Evolutionary conservation across 2,888 invertebrate genomes (phyloP).

Genomic region (Apamea anceps): DNA sequence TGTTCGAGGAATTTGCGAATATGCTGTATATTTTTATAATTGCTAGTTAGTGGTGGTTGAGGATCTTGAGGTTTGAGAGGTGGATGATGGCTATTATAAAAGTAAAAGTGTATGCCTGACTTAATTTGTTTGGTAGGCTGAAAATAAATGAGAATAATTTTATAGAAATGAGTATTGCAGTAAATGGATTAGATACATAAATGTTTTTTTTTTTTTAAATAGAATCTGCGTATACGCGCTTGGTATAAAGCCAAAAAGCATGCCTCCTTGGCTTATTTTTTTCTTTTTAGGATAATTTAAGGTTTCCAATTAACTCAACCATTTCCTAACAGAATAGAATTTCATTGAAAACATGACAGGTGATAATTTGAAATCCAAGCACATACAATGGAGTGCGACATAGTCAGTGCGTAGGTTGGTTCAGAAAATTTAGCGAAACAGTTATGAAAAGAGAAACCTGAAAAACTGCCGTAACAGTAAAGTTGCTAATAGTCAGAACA

Average conservation of each 20-base stretch:
- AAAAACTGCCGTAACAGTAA: conserved; percentile 54
- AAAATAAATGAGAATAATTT: neutral
- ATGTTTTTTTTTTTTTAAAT: too few relatives aligned
- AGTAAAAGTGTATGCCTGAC: too few relatives aligned
- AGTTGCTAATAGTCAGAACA: conserved; percentile 63
- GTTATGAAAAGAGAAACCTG: conserved; percentile 61
- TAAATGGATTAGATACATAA: neutral
- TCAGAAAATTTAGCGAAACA: conserved; percentile 36
- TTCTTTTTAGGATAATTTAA: neutral
- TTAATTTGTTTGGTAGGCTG: neutral
- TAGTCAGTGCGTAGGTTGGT: neutral
- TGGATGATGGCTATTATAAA: neutral
- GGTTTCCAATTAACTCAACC: neutral
- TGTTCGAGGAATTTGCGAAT: conserved; percentile 40
- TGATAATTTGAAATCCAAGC: neutral
- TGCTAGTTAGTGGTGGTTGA: neutral
- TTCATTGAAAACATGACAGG: neutral
- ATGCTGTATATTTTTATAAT: conserved; percentile 35
- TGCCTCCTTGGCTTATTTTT: neutral
- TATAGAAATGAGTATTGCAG: neutral
- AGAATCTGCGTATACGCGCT: too few relatives aligned
- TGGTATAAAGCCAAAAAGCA: too few relatives aligned
- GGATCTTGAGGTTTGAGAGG: neutral
- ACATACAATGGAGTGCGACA: neutral
- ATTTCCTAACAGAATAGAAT: neutral